These are phyloP conservation scores for Gryllus bimaculatus DNA, from an alignment of 1,140 invertebrate genomes.

Conservation along the genomic window DNA sequence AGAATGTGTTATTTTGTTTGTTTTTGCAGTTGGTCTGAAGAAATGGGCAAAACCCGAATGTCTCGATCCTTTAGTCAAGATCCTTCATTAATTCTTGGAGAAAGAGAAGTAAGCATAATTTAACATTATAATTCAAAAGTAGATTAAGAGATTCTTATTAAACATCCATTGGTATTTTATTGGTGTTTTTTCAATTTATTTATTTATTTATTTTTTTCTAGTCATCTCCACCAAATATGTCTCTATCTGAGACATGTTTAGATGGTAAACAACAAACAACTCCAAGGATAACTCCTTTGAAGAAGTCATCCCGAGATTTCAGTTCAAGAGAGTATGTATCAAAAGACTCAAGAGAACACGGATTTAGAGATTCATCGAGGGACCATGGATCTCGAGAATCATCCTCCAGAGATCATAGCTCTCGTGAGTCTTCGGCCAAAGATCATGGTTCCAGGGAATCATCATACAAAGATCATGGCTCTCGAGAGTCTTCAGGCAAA, in stretches of 20 bases:
- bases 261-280: not conserved
- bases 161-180: not conserved
- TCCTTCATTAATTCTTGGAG: not conserved
- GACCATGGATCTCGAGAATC: not conserved
- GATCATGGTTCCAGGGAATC: not conserved
- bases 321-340: not conserved
- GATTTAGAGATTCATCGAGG: not conserved
- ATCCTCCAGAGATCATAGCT: not conserved
- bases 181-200: not conserved
- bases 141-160: not conserved
- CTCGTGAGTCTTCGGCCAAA: not conserved
- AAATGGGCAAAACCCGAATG: slow-evolving; percentile 1
- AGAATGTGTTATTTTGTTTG: not conserved
- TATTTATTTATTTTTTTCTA: not conserved
- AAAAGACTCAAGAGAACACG: not conserved
- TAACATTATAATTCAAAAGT: not conserved
- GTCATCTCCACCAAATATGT: slow-evolving; percentile 10
- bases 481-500: not conserved
- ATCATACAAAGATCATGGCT: not conserved
- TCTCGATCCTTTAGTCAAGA: slow-evolving; percentile 16
- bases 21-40: not conserved
- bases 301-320: slow-evolving; percentile 11
- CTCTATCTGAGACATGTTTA: slow-evolving; percentile 12
- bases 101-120: slow-evolving; percentile 14
- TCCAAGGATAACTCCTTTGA: slow-evolving; percentile 1